These are phyloP conservation scores for Umimayanthus chanpuru DNA, from an alignment of 92 coral and sea anemone genomes.

Conservation along the genomic window DNA sequence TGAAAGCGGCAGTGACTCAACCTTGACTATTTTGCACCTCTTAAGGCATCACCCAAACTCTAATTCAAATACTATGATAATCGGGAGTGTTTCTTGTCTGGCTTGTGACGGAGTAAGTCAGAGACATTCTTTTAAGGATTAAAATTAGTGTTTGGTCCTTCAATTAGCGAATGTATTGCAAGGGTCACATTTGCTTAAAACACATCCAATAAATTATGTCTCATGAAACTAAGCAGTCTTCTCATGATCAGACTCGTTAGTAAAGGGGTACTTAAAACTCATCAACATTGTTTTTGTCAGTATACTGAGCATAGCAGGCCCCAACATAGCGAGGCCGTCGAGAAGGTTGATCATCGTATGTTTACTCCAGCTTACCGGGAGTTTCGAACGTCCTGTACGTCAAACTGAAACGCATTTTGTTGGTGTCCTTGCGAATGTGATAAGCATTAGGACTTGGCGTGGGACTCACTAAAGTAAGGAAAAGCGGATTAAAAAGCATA, in stretches of 20 bases:
- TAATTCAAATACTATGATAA: background rate
- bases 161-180: too few species aligned
- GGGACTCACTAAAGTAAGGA: conserved; percentile 17
- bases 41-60: background rate
- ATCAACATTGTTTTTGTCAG: background rate
- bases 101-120: background rate
- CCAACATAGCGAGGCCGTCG: background rate
- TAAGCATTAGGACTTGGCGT: conserved; percentile 55
- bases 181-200: too few species aligned
- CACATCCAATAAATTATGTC: too few species aligned
- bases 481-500: background rate
- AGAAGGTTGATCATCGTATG: too few species aligned
- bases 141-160: background rate
- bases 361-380: conserved; percentile 29
- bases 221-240: too few species aligned
- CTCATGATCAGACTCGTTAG: too few species aligned
- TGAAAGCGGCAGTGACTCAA: too few species aligned
- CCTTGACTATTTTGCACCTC: too few species aligned
- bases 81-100: background rate
- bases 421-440: conserved; percentile 13
- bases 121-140: background rate
- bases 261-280: too few species aligned
- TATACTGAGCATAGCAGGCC: background rate
- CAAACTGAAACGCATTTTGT: conserved; percentile 44
- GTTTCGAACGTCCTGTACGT: conserved; percentile 51